Conservation (phyloP, 2,113 vertebrate species). For the Paracanthobrama guichenoti region DNA sequence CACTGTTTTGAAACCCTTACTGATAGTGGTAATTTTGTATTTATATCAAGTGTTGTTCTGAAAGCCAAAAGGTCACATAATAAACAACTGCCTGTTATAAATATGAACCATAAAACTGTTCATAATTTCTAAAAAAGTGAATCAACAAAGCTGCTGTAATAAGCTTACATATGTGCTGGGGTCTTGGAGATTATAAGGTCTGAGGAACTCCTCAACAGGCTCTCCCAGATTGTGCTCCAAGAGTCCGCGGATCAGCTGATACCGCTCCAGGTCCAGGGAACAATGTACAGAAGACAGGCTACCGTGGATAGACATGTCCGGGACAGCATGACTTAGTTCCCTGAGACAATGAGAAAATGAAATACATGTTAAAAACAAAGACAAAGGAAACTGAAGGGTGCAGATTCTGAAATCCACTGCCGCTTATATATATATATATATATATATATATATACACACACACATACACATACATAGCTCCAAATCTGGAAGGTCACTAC, state of each 20-base stretch:
- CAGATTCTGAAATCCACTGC: too few species aligned
- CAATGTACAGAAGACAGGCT: slow-evolving; percentile 92
- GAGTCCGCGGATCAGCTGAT: slow-evolving; percentile 89
- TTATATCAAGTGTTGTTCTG: too few species aligned
- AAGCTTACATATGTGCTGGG: slow-evolving; percentile 90
- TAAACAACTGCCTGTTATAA: background rate
- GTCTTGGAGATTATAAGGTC: slow-evolving; percentile 94
- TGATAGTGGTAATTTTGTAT: too few species aligned
- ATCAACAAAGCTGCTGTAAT: background rate
- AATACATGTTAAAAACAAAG: background rate
- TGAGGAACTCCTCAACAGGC: slow-evolving; percentile 91
- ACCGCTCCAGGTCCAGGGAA: slow-evolving; percentile 88
- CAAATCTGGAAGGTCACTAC: too few species aligned
- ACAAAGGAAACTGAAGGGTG: too few species aligned
- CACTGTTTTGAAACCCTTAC: background rate
- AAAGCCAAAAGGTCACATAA: too few species aligned
- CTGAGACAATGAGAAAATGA: slow-evolving; percentile 64
- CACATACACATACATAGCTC: too few species aligned
- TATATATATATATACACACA: too few species aligned
- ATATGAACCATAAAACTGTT: background rate
- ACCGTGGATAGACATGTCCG: slow-evolving; percentile 90
- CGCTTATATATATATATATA: too few species aligned
- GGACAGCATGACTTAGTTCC: slow-evolving; percentile 89
- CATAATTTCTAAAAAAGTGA: background rate
- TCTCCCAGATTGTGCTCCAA: slow-evolving; percentile 95